A percentile compares a stretch with the other conserved stretches of the same genome.
phyloP scores from a whole-genome alignment of 2,113 vertebrate genomes.

The Phylloscopus trochiloides region DNA sequence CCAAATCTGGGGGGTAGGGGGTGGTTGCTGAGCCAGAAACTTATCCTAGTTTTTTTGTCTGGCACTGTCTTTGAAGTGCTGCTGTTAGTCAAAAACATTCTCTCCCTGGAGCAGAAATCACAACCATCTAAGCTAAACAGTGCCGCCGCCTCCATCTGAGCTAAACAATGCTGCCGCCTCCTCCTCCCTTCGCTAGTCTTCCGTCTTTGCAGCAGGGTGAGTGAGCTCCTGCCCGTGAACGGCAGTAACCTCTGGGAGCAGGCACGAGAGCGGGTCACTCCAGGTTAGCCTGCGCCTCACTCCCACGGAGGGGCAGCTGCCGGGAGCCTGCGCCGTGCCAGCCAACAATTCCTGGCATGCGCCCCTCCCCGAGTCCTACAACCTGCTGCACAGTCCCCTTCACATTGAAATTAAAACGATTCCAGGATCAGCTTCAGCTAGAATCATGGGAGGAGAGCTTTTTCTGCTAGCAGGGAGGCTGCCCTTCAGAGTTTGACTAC shows the following conservation, averaged over 20 bases:
- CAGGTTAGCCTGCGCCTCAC: background rate
- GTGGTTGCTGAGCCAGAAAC: background rate
- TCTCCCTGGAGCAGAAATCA: background rate
- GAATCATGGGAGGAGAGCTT: background rate
- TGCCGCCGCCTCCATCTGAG: background rate
- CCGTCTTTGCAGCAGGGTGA: background rate
- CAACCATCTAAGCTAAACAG: background rate
- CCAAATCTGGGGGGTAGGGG: background rate
- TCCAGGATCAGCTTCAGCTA: background rate
- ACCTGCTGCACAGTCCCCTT: background rate
- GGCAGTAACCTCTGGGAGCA: conserved; percentile 51
- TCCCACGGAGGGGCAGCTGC: background rate
- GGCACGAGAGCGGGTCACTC: conserved; percentile 18
- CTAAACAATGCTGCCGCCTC: background rate
- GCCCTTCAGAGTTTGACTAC: conserved; percentile 21
- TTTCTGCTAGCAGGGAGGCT: background rate
- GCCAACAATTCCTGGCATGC: background rate
- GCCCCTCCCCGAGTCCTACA: background rate
- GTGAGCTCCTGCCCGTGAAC: background rate
- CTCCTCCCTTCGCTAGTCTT: background rate
- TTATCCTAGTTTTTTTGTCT: background rate
- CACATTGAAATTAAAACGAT: background rate
- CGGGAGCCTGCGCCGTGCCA: background rate
- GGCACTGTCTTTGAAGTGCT: background rate
- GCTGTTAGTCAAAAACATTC: background rate